Base-by-base conservation (phyloP, 2,888 invertebrate species). In the Torymus texanus region DNA sequence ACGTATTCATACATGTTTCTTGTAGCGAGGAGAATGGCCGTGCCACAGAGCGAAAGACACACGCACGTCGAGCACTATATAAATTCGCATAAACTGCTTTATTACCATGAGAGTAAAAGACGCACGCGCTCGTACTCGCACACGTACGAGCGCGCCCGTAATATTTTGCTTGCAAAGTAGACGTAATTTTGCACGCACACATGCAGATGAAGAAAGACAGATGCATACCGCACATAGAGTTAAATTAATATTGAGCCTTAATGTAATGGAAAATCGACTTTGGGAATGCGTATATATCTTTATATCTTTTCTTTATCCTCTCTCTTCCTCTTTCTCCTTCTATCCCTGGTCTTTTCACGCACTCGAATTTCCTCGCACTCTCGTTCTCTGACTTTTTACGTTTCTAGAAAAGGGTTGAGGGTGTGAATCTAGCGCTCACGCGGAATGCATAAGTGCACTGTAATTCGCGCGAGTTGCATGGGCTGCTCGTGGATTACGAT, bases 61-160 rank as follows among this genome's bases (percentile, higher is more conserved):
- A 29, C 29, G 29, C 29, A n/a, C 24, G 81, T 74, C 82, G 83
- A 84, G 84, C 83, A 82, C 82, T 83, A 84, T 86, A 85, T 85
- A 87, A 85, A 86, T 86, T 85, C 85, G 82, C 85, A 84, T 86
- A 84, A 87, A 87, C 85, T 83, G 77, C 85, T 86, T 87, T 85
- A 85, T 84, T 82, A 77, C 81, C 76, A 12, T 55, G 56, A 29
- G 81, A 85, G 83, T 84, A 86, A 83, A 85, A 84, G 83, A 83
- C 81, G 79, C 72, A 61, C 78, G 81, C 79, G 80, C 66, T 78
- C n/a, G 13, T 13, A 68, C 29, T 5, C 29, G 78, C 68, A 78
- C 84, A 78, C 81, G 29, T 29, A 29, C 29, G 29, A 29, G 29
- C 29, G 81, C 81, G 82, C 83, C 75, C 84, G 68, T 84, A 84